Evolutionary conservation across 92 coral and sea anemone species (phyloP).

Genomic region (Epizoanthus rinbou): DNA sequence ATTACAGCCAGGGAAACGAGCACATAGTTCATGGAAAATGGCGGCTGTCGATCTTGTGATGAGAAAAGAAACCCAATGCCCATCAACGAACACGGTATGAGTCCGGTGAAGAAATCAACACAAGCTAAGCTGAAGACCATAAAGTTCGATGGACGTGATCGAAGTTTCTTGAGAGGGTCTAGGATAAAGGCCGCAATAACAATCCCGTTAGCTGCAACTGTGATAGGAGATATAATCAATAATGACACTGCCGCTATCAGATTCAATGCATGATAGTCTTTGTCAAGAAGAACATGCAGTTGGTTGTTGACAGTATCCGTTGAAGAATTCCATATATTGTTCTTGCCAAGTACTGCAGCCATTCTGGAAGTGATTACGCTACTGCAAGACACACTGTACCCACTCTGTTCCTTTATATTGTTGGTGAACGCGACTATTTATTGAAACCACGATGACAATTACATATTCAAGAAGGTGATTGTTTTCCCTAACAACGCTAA

Average conservation of each 20-base stretch:
- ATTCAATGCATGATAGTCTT: not conserved
- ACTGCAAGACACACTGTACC: no score
- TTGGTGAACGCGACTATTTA: no score
- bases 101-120: not conserved
- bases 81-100: not conserved
- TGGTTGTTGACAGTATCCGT: not conserved
- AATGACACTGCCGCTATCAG: not conserved
- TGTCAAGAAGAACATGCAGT: not conserved
- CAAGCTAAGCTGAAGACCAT: conserved; percentile 32
- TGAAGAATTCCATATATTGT: conserved; percentile 13
- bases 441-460: no score
- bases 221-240: not conserved
- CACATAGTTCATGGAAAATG: not conserved
- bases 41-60: not conserved
- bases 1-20: not conserved
- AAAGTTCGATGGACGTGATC: not conserved
- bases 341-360: not conserved
- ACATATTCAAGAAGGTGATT: no score
- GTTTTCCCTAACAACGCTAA: no score
- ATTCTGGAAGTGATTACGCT: not conserved
- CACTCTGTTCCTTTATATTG: no score
- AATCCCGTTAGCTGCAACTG: conserved; percentile 2
- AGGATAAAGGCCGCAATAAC: not conserved
- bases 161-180: conserved; percentile 24
- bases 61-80: not conserved